Evolutionary conservation across 2,888 invertebrate species (phyloP), one percentile per base, ranked within the genome.

Genomic region (Chydorus sphaericus): DNA sequence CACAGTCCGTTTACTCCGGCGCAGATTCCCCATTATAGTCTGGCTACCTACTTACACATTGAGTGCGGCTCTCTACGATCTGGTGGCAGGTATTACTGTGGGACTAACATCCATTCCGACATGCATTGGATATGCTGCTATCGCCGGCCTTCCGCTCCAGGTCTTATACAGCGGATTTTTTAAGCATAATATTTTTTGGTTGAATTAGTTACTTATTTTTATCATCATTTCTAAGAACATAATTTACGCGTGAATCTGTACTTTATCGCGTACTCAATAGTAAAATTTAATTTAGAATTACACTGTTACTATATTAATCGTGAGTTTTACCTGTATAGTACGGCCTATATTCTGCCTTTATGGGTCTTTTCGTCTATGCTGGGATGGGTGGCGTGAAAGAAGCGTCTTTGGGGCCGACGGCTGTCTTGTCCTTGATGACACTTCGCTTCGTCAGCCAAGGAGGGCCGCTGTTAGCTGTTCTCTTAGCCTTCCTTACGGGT

Each of bases 51-150:
- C n/a, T 20, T 57, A 57, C 54, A 57, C 31, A 20, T 29, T 48
- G 7, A 18, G 44, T 7, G 30, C 28, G 16, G 30, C 36, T 7
- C 16, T 57, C 23, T 39, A 48, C 20, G 94, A 94, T 72, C 66
- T 85, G 50, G 89, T 94, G 63, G 93, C 93, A 16, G 93, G 93
- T 1, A 74, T 92, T 58, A 92, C 93, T 2, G 92, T 94, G 1
- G 93, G 90, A 0, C 76, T 94, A 26, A 93, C 91, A 1, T 88
- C 92, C 48, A 83, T 94, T 73, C 93, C 93, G 0, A 93, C 93
- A 68, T 89, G 88, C 10, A 71, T 94, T 61, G 94, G 93, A 1
- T 92, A 93, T 68, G 90, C 93, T 5, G 84, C 85, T n/a, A 72
- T 94, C 57, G 93, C 90, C 26, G 89, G 89, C 48, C 72, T 94